Evolutionary conservation across 2,888 invertebrate species (phyloP).

Genomic region (Drosophila pegasa): DNA sequence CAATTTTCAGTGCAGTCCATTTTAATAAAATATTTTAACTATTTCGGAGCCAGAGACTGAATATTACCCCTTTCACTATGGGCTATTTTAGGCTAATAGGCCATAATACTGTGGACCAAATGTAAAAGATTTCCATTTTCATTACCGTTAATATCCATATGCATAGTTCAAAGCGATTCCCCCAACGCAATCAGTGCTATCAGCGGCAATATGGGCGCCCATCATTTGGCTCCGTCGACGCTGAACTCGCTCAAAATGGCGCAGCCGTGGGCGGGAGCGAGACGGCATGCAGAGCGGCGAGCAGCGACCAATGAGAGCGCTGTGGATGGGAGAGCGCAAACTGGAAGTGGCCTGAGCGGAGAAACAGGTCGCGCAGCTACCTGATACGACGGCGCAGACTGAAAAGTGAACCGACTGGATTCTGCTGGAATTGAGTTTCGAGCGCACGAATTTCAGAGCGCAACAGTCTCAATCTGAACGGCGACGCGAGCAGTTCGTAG

Average conservation of each 20-base stretch:
- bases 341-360: constrained; percentile 36
- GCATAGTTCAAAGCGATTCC: constrained; percentile 59
- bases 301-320: constrained; percentile 52
- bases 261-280: constrained; percentile 44
- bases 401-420: constrained; percentile 59
- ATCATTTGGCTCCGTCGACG: constrained; percentile 36
- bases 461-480: constrained; percentile 65
- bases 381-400: constrained; percentile 47
- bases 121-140: constrained; percentile 50
- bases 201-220: constrained; percentile 65
- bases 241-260: constrained; percentile 60
- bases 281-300: constrained; percentile 40
- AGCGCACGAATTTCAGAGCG: constrained; percentile 30
- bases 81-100: constrained; percentile 41
- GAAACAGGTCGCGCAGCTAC: constrained; percentile 68
- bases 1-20: neutral
- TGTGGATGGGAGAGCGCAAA: constrained; percentile 39
- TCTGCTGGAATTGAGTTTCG: constrained; percentile 62
- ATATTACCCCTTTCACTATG: neutral
- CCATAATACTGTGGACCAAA: constrained; percentile 51
- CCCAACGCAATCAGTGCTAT: constrained; percentile 56
- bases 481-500: constrained; percentile 57
- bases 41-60: neutral
- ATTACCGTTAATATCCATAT: constrained; percentile 41
- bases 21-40: neutral